Percentiles rank a stretch among this genome's conserved stretches.
These are phyloP conservation scores for Cylloceria caligata DNA, from an alignment of 2,888 invertebrate genomes.

Conservation along the genomic window DNA sequence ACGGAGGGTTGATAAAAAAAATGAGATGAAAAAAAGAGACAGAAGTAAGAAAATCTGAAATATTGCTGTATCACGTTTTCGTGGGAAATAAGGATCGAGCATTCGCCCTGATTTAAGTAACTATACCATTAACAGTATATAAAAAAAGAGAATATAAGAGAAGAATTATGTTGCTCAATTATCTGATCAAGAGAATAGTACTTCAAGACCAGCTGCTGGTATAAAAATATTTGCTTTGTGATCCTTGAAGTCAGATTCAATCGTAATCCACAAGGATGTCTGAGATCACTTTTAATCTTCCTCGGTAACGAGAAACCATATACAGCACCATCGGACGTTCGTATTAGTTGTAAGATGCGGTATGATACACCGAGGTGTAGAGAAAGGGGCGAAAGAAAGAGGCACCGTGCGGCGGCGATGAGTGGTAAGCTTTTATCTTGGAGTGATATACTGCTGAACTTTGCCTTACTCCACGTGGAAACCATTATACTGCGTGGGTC, in stretches of 20 bases:
- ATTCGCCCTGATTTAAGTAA: conserved; percentile 4
- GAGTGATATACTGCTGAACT: conserved; percentile 61
- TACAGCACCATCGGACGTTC: neutral
- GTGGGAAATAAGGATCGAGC: neutral
- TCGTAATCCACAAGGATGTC: conserved; percentile 4
- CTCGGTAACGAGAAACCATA: conserved; percentile 1
- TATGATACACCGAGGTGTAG: conserved; percentile 30
- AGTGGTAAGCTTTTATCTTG: conserved; percentile 64
- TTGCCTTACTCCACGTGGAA: conserved; percentile 57
- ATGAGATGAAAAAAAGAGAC: conserved; percentile 11
- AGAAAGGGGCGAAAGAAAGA: conserved; percentile 27
- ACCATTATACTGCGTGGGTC: conserved; percentile 58
- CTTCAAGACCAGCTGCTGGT: neutral
- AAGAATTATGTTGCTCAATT: neutral
- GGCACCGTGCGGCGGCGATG: conserved; percentile 42
- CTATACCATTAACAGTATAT: conserved; percentile 19
- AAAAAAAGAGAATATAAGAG: no score
- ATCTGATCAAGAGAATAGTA: neutral
- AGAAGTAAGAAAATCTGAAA: neutral
- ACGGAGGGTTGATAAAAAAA: neutral
- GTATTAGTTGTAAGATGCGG: conserved; percentile 27
- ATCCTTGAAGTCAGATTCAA: neutral
- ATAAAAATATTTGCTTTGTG: neutral
- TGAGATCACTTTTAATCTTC: conserved; percentile 20
- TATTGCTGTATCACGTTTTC: conserved; percentile 10